Conservation (phyloP, 2,113 vertebrate genomes). For the Piaya cayana region DNA sequence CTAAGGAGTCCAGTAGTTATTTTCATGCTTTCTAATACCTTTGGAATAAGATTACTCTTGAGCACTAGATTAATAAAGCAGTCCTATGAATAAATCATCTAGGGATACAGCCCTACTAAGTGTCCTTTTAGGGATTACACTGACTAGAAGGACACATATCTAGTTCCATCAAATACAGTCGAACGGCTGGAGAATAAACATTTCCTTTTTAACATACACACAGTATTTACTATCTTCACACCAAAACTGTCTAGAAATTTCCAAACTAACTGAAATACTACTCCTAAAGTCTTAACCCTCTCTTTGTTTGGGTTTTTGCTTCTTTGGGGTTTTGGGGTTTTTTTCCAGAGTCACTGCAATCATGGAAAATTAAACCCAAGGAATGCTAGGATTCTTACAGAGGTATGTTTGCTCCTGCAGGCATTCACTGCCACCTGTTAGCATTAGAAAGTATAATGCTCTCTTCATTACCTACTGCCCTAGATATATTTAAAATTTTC, state of each 20-base stretch:
- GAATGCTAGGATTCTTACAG: not conserved
- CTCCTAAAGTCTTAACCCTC: not conserved
- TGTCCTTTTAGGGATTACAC: not conserved
- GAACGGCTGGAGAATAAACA: not conserved
- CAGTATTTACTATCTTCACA: not conserved
- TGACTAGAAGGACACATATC: not conserved
- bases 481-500: not conserved
- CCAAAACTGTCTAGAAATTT: not conserved
- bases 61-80: conserved; percentile 27
- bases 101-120: not conserved
- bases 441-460: not conserved
- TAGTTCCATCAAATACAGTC: not conserved
- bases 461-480: not conserved
- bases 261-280: not conserved
- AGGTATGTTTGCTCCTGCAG: not conserved
- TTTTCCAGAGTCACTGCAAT: not conserved
- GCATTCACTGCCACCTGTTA: conserved; percentile 21
- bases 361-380: not conserved
- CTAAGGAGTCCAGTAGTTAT: not conserved
- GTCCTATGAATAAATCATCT: conserved; percentile 6
- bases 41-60: not conserved
- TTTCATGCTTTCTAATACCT: conserved; percentile 6
- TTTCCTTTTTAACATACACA: not conserved
- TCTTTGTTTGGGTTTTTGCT: too few species aligned
- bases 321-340: too few species aligned